A percentile compares a stretch with the other conserved stretches of the same genome.
phyloP scores from a whole-genome alignment of 1,140 invertebrate genomes.

The Drosophila teissieri region DNA sequence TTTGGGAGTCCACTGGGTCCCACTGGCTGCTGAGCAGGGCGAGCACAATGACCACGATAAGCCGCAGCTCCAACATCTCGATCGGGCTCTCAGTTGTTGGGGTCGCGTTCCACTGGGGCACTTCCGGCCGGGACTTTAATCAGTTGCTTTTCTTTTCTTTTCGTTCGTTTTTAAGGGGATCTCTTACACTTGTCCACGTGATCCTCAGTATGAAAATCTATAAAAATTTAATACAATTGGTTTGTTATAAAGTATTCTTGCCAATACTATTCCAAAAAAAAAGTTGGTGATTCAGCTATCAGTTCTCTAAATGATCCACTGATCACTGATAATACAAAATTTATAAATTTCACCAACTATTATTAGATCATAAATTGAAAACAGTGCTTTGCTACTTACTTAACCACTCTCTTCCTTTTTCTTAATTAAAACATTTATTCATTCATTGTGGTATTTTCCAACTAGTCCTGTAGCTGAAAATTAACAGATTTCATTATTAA shows the following conservation, averaged over 20 bases:
- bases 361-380: background rate
- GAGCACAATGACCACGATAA: constrained; percentile 75
- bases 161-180: constrained; percentile 31
- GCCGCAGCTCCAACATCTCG: constrained; percentile 59
- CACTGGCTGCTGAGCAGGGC: constrained; percentile 50
- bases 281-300: background rate
- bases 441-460: constrained; percentile 24
- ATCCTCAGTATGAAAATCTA: constrained; percentile 24
- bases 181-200: constrained; percentile 49
- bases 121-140: constrained; percentile 72
- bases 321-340: background rate
- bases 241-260: too few species aligned
- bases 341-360: background rate
- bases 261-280: background rate
- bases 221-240: background rate
- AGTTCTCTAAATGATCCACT: too few species aligned
- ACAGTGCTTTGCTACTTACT: background rate
- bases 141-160: constrained; percentile 65
- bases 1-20: constrained; percentile 46
- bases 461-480: constrained; percentile 22
- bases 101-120: constrained; percentile 70
- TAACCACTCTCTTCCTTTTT: constrained; percentile 16
- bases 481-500: background rate
- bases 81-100: constrained; percentile 37
- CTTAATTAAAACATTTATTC: background rate